Base-by-base conservation (phyloP, 2,113 vertebrate genomes). In the Marcusenius ussheri region DNA sequence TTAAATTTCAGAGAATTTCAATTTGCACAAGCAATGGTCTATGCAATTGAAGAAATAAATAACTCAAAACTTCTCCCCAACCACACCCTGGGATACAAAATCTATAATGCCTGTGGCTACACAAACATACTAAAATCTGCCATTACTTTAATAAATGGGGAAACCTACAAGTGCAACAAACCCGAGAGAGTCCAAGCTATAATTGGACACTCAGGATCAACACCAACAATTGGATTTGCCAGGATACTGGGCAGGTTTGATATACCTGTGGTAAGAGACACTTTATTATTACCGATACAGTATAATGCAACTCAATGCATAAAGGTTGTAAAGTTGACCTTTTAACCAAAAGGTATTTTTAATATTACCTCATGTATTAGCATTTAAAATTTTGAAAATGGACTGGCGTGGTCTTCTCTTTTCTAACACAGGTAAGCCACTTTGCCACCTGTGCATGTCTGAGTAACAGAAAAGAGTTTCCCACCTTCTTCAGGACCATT, bases 1-100 rank as follows among this genome's bases (percentile, higher is more conserved):
- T 90, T 94, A 21, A 94, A 93, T 90, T 87, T 91, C 84, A 93
- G 94, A 89, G 93, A 94, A 91, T 92, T 94, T 87, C 91, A 93
- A 91, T 94, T 94, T 93, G 91, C 93, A 46, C 92, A 92, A 70
- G 93, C 93, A 4, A 94, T 94, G 92, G 94, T 94, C 66, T 94
- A 93, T 89, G 93, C 94, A 47, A 92, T 93, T 89, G 91, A 94
- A 66, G 92, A 94, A 89, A 94, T 95, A 88, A 94, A 95, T 90
- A 90, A 93, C 58, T 90, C 88, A 87, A 90, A 45, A 15, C 90
- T 95, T 83, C 91, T 94, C 17, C 93, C 92, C 27, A 91, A 93
- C 74, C 74, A 93, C 80, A 93, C 89, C 3, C 66, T 95, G 39
- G 93, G 94, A 53, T 95, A 94, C 88, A 92, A 91, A 27, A 94